A percentile compares a stretch with the other conserved stretches of the same genome.
Conservation (phyloP, 2,888 invertebrate species). For the Euproctis similis region DNA sequence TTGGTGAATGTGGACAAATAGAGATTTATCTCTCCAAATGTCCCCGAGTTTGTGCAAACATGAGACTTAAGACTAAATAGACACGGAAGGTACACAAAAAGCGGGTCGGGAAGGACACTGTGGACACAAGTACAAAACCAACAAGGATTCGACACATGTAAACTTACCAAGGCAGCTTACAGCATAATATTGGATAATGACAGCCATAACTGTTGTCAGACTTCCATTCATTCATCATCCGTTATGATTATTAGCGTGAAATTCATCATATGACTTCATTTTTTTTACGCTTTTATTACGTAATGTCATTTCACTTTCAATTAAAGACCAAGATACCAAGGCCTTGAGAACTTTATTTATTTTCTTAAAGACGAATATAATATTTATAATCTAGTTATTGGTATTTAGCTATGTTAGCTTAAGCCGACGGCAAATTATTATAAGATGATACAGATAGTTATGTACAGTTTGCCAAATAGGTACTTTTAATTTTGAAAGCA, state of each 20-base stretch:
- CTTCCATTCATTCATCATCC: conserved; percentile 1
- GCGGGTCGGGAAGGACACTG: conserved; percentile 38
- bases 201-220: conserved; percentile 8
- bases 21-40: conserved; percentile 55
- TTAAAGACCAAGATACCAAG: too few relatives aligned
- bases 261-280: conserved; percentile 5
- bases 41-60: conserved; percentile 55
- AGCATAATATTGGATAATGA: conserved; percentile 26
- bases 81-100: conserved; percentile 39
- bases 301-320: background rate
- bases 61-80: conserved; percentile 39
- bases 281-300: too few relatives aligned
- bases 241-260: conserved; percentile 8
- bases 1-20: conserved; percentile 60
- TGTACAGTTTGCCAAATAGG: too few relatives aligned
- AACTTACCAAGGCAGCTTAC: conserved; percentile 38
- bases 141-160: conserved; percentile 35
- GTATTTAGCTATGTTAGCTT: too few relatives aligned
- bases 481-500: too few relatives aligned
- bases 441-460: too few relatives aligned
- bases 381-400: too few relatives aligned
- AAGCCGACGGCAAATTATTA: too few relatives aligned
- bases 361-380: too few relatives aligned
- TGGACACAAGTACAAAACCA: conserved; percentile 37
- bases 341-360: too few relatives aligned